These are phyloP conservation scores for Aphidius colemani DNA, from an alignment of 2,888 invertebrate genomes.

Conservation along the genomic window DNA sequence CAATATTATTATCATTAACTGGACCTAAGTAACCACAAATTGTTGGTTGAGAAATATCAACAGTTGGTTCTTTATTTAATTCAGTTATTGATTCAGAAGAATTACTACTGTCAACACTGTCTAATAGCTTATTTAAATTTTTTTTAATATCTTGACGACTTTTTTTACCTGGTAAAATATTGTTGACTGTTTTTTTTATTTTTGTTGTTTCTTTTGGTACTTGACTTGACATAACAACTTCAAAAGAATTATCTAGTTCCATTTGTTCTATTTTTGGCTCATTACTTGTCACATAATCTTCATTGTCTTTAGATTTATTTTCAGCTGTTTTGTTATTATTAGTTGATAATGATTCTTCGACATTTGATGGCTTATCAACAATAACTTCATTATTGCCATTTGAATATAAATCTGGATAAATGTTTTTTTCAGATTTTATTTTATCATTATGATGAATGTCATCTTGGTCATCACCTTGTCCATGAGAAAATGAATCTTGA, in stretches of 20 bases:
- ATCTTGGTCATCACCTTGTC: not conserved
- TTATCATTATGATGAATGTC: not conserved
- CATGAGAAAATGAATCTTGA: slow-evolving; percentile 11
- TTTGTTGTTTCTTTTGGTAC: too few species aligned
- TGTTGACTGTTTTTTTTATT: not conserved
- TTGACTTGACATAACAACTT: not conserved
- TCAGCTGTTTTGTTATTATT: not conserved
- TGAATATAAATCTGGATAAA: not conserved
- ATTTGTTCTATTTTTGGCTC: not conserved
- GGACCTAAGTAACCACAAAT: too few species aligned
- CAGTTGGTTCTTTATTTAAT: too few species aligned
- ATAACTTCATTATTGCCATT: not conserved
- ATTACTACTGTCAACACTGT: not conserved
- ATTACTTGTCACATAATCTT: not conserved
- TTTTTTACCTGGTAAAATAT: not conserved
- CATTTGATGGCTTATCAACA: not conserved
- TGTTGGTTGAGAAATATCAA: too few species aligned
- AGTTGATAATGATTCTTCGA: not conserved
- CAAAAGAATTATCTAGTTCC: not conserved
- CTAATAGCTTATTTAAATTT: not conserved
- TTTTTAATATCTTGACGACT: not conserved
- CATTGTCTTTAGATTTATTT: not conserved
- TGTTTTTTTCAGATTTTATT: not conserved
- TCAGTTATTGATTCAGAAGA: too few species aligned
- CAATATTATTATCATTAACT: too few species aligned